These are phyloP conservation scores for Piscicola geometra DNA, from an alignment of 2,888 invertebrate genomes.

Conservation along the genomic window DNA sequence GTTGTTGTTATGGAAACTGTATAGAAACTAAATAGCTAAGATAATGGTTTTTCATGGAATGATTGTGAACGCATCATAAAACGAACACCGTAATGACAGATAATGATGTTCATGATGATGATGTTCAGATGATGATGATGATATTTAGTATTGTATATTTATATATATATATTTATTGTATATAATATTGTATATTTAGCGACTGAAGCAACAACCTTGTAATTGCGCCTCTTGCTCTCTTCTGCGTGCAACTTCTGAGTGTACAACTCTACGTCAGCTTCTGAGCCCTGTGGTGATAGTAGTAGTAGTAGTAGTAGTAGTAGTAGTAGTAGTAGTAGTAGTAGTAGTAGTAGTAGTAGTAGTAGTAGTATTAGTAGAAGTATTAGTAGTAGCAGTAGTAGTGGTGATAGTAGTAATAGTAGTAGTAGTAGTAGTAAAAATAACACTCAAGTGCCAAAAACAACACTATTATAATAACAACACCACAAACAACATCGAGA, in stretches of 20 bases:
- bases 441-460: not conserved
- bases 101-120: too few relatives aligned
- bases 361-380: not conserved
- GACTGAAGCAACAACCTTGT: too few relatives aligned
- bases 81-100: too few relatives aligned
- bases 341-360: slow-evolving; percentile 24
- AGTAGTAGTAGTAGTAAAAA: not conserved
- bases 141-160: too few relatives aligned
- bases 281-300: not conserved
- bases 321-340: slow-evolving; percentile 24
- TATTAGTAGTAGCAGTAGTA: not conserved
- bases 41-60: too few relatives aligned
- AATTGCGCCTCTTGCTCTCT: not conserved
- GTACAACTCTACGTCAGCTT: not conserved
- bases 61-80: too few relatives aligned
- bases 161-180: too few relatives aligned
- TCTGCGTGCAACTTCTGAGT: not conserved
- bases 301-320: slow-evolving; percentile 24
- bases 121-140: too few relatives aligned
- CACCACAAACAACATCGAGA: not conserved
- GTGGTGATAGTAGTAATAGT: not conserved
- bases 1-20: too few relatives aligned
- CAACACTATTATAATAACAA: too few relatives aligned
- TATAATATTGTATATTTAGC: too few relatives aligned
- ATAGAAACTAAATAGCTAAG: too few relatives aligned